Evolutionary conservation across 1,140 invertebrate species (phyloP), one percentile per base, ranked within the genome.

Genomic region (Cepaea nemoralis): DNA sequence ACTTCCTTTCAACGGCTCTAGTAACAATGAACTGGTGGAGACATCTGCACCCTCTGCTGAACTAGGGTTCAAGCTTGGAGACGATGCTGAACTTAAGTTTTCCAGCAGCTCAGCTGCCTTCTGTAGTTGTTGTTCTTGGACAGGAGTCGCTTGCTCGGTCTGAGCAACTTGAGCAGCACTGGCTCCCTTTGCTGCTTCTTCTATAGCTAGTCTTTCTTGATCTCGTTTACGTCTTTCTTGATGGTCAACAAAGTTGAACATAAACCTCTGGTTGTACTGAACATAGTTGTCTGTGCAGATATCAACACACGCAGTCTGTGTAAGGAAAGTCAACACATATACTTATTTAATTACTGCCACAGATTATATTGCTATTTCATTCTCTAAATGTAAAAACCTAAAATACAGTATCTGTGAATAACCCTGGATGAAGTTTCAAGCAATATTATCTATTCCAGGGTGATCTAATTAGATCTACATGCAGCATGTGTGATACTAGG

Each of bases 211-310:
- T 2, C 35, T 45, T 31, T 79, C 77, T 45, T n/a, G 39, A n/a
- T 79, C 77, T 24, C 48, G 40, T 33, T 79, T 79, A 1, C 77
- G 77, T 27, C 77, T 45, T 35, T 79, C 77, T 45, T 79, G 77
- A 39, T 79, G 77, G 45, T 79, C 77, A 19, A 79, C 77, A 48
- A 79, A 79, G 77, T 79, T 79, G 66, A 79, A 79, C 77, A 79
- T 79, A 63, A 79, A 79, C 40, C 77, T 39, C 42, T 79, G 77
- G 66, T 79, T 79, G 77, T 55, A 79, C 42, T 79, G 77, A 14
- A 79, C 66, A 33, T 79, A 79, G 42, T 70, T 79, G 37, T 79
- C 77, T 42, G 77, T 79, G 66, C 77, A 79, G 33, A 79, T 31
- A 45, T 79, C 66, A 16, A 79, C 45, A 50, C 77, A 79, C 0